phyloP scores from a whole-genome alignment of 1,140 invertebrate species.

The Caerostris darwini region DNA sequence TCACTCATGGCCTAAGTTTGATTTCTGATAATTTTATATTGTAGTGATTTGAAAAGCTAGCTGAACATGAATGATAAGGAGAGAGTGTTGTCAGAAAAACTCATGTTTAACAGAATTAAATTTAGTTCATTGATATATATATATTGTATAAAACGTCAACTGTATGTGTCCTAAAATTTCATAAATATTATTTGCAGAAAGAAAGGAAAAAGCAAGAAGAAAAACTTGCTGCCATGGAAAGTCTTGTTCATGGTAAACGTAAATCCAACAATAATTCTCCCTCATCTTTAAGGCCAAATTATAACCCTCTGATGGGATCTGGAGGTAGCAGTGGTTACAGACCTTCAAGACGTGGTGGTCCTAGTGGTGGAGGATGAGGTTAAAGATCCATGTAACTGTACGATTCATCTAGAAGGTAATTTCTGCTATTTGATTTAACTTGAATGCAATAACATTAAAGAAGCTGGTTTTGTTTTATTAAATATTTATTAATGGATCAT shows the following conservation, averaged over 20 bases:
- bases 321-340: constrained; percentile 40
- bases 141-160: too few relatives aligned
- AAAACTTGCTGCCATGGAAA: constrained; percentile 50
- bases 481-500: too few relatives aligned
- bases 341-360: neutral
- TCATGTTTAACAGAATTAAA: too few relatives aligned
- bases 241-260: constrained; percentile 38
- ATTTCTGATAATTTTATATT: too few relatives aligned
- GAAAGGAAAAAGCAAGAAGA: constrained; percentile 56
- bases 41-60: too few relatives aligned
- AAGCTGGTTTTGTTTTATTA: neutral
- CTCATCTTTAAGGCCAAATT: constrained; percentile 8
- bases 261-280: constrained; percentile 3
- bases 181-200: constrained; percentile 44
- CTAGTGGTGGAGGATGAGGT: constrained; percentile 67
- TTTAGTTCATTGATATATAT: too few relatives aligned
- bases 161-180: too few relatives aligned
- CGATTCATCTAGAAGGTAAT: neutral
- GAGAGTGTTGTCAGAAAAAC: too few relatives aligned
- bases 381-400: constrained; percentile 56
- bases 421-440: neutral
- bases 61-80: too few relatives aligned
- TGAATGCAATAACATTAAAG: neutral
- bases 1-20: too few relatives aligned
- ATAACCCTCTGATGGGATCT: constrained; percentile 64